These are phyloP conservation scores for Hydrozoanthus gracilis DNA, from an alignment of 92 coral and sea anemone genomes.

Conservation along the genomic window DNA sequence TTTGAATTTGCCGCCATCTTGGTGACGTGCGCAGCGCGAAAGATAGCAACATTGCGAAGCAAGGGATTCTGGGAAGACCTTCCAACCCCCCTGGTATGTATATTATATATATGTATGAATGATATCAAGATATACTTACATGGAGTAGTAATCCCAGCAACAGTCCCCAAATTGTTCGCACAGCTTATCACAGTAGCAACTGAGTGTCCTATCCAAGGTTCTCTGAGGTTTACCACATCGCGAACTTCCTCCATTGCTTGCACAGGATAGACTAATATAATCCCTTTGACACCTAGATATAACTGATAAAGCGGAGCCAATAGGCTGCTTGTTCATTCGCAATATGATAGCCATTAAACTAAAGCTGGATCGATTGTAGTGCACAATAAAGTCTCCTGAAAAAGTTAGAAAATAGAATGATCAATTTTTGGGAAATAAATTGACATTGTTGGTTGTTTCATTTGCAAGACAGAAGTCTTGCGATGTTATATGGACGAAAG, in stretches of 20 bases:
- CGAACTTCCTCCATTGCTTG: neutral
- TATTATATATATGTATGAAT: no score
- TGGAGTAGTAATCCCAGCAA: conserved; percentile 13
- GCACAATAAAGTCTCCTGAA: neutral
- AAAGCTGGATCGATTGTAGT: neutral
- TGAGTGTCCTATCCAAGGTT: neutral
- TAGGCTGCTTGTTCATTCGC: neutral
- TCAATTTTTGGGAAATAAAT: no score
- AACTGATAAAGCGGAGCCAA: neutral
- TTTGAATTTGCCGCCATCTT: neutral
- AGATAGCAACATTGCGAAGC: no score
- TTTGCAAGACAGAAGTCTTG: no score
- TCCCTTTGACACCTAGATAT: neutral
- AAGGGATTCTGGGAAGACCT: no score
- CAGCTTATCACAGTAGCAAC: conserved; percentile 7
- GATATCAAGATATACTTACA: neutral
- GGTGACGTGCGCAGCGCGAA: neutral
- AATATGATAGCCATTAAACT: neutral
- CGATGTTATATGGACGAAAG: no score
- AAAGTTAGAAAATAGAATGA: neutral
- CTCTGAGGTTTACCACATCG: neutral
- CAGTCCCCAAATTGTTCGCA: conserved; percentile 14
- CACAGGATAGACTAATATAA: neutral
- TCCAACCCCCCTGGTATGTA: no score
- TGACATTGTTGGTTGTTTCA: no score